Base-by-base conservation (phyloP, 2,888 invertebrate genomes). In the Meteorus cinctellus region DNA sequence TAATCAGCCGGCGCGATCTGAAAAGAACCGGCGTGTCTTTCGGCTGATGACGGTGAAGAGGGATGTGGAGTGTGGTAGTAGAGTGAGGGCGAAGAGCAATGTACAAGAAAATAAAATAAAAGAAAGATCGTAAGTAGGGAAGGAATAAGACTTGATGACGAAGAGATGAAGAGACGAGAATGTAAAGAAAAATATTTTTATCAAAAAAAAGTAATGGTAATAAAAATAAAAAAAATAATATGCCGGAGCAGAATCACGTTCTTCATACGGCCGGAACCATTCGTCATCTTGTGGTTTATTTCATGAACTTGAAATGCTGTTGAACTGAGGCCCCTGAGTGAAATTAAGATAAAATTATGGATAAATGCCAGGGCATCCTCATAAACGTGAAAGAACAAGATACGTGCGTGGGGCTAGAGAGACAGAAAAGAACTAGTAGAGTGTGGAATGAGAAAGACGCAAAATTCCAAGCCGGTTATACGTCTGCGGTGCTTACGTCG, bases 1-100 rank as follows among this genome's bases (percentile, higher is more conserved):
- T 81, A 86, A 87, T 87, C 87, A 82, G 81, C 63, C 77, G 78
- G 78, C 78, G 81, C 80, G 84, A 87, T 87, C 86, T 85, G 80
- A 81, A 82, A 83, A 82, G 81, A 70, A 80, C 83, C 19, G 81
- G 81, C 80, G 77, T 80, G 76, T 82, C 72, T 72, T 76, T 79
- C 79, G 81, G 75, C 68, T 55, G 55, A 55, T 55, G 68, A 80
- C 66, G 78, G 77, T 67, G 67, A 63, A 76, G 72, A 76, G 69
- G 70, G 74, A 41, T 48, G 72, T 72, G 76, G 45, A 72, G 41
- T 41, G 72, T 70, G 73, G 59, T 70, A 72, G 48, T 68, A 55
- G 72, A 66, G 76, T 63, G 76, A 72, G 77, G 41, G 68, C 48
- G 74, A 77, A 73, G 24, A 51, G 62, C 6, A 72, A 24, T 31